Evolutionary conservation across 2,888 invertebrate species (phyloP), one percentile per base, ranked within the genome.

Genomic region (Hybos culiciformis): DNA sequence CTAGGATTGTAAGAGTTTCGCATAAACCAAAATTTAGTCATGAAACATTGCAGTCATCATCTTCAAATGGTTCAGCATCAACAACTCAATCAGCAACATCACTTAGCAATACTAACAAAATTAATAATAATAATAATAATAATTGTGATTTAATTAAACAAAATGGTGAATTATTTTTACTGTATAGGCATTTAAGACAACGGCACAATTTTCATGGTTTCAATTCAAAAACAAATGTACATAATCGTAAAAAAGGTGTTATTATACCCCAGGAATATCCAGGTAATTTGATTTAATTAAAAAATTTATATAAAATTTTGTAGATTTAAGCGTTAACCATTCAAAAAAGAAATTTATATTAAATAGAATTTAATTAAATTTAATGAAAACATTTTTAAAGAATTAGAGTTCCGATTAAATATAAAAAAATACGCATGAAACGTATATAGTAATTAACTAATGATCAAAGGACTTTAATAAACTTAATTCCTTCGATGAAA

Each of bases 221-320:
- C 46, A 65, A 65, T 51, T 57, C 62, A 20, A 66, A 66, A 49
- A 56, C 60, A 24, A 57, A 60, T 47, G 55, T 57, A 14, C 54
- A 59, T 31, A 62, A 59, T 50, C 57, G 63, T 41, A 66, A 66
- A 39, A 66, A 66, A 49, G 60, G 60, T 33, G 60, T 66, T 39
- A 61, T 63, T 43, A 66, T 66, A 54, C 66, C 66, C 19, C 66
- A 66, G 48, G 66, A 66, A 51, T 66, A 65, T 59, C 58, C 64
- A 55, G 66, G 66, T 66, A 47, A 59, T 56, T 51, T 17, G 7
- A 11, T 4, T 36, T 18, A 5, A 12, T 36, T 23, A 9, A 31
- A 12, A 29, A 6, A 31, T 31, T 14, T 31, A n/a, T n/a, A n/a
- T n/a, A n/a, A n/a, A n/a, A n/a, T n/a, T n/a, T n/a, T n/a, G n/a